These are phyloP conservation scores for Periplaneta americana DNA, from an alignment of 1,140 invertebrate genomes.

Conservation along the genomic window DNA sequence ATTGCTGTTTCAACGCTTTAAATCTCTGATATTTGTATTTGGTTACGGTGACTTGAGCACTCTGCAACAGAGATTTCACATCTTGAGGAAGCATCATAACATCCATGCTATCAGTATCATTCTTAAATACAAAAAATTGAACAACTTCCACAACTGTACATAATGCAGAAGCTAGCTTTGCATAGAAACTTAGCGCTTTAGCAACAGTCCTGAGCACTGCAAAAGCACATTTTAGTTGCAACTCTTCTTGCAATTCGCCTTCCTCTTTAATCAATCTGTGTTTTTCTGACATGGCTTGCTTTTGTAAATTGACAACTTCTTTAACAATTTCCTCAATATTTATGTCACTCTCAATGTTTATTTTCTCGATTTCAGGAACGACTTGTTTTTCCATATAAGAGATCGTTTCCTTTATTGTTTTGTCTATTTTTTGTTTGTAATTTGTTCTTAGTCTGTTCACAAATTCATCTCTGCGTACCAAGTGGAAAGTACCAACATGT, in stretches of 20 bases:
- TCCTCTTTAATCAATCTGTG: neutral
- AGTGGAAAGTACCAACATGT: neutral
- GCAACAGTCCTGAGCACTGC: neutral
- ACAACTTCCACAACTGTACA: no score
- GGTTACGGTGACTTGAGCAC: no score
- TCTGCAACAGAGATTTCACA: no score
- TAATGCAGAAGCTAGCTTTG: no score
- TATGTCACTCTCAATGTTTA: neutral
- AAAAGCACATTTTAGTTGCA: neutral
- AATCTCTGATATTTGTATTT: no score
- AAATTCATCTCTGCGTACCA: neutral
- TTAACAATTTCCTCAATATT: neutral
- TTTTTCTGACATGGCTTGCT: neutral
- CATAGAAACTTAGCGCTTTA: neutral
- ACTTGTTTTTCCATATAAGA: neutral
- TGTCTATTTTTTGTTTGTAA: neutral
- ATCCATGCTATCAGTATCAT: neutral
- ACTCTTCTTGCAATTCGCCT: neutral
- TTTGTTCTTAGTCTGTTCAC: neutral
- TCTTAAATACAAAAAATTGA: no score
- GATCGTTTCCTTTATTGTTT: neutral
- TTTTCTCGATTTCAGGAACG: neutral
- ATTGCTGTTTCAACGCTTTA: no score
- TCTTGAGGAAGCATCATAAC: no score
- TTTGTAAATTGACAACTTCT: neutral